Evolutionary conservation across 1,140 invertebrate species (phyloP).

Genomic region (Cydia amplana): DNA sequence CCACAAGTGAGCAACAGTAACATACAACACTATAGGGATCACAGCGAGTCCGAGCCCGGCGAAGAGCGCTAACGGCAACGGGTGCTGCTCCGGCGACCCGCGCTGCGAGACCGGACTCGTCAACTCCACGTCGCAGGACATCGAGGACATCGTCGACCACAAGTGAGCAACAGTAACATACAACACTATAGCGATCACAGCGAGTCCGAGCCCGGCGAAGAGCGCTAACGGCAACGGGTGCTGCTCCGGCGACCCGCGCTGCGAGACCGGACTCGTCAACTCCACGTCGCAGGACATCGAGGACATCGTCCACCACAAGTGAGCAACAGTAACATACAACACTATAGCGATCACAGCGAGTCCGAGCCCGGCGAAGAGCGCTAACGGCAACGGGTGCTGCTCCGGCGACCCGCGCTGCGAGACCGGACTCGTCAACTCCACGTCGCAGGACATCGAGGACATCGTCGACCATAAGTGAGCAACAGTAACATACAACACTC

Average conservation of each 20-base stretch:
- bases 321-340: constrained; percentile 33
- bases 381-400: constrained; percentile 55
- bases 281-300: constrained; percentile 83
- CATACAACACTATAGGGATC: constrained; percentile 46
- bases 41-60: constrained; percentile 63
- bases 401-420: constrained; percentile 67
- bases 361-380: constrained; percentile 52
- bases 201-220: constrained; percentile 61
- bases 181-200: constrained; percentile 53
- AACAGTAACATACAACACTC: background rate
- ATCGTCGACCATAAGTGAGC: constrained; percentile 73
- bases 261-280: constrained; percentile 51
- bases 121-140: constrained; percentile 77
- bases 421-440: constrained; percentile 43
- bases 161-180: constrained; percentile 47
- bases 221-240: constrained; percentile 57
- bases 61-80: constrained; percentile 51
- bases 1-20: constrained; percentile 50
- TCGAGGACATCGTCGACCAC: constrained; percentile 83
- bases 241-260: constrained; percentile 66
- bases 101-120: constrained; percentile 61
- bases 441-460: constrained; percentile 85
- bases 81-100: constrained; percentile 68
- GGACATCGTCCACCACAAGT: constrained; percentile 80
- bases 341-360: background rate